phyloP scores from a whole-genome alignment of 2,888 invertebrate genomes.

The Sarcophaga caerulescens region DNA sequence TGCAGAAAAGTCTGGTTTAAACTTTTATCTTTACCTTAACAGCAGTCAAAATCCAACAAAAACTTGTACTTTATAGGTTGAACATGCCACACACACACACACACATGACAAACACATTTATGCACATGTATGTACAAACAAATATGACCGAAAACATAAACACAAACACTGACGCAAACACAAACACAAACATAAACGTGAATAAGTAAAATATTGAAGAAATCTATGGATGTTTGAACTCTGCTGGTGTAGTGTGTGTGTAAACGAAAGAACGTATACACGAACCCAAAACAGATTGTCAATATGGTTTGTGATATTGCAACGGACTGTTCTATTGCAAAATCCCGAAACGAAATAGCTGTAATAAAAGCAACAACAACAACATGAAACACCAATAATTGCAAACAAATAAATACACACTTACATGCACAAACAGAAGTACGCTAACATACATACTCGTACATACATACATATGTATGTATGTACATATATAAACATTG shows the following conservation, averaged over 20 bases:
- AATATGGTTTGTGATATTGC: slow-evolving; percentile 62
- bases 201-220: slow-evolving; percentile 39
- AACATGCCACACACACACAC: slow-evolving; percentile 29
- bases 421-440: slow-evolving; percentile 32
- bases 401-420: slow-evolving; percentile 39
- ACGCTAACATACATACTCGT: background rate
- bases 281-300: slow-evolving; percentile 32
- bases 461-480: background rate
- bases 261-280: slow-evolving; percentile 26
- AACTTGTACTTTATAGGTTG: slow-evolving; percentile 38
- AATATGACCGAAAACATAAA: background rate
- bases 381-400: slow-evolving; percentile 60
- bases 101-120: background rate
- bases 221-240: slow-evolving; percentile 49
- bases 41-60: slow-evolving; percentile 53
- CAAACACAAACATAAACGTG: slow-evolving; percentile 25
- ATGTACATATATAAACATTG: slow-evolving; percentile 9
- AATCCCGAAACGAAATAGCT: slow-evolving; percentile 53
- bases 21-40: slow-evolving; percentile 66
- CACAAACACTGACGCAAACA: background rate
- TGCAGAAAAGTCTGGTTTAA: slow-evolving; percentile 54
- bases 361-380: slow-evolving; percentile 69
- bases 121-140: background rate
- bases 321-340: slow-evolving; percentile 69
- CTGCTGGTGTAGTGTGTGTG: slow-evolving; percentile 8